phyloP scores from a whole-genome alignment of 2,797 vertebrate species.

The Furcifer pardalis region DNA sequence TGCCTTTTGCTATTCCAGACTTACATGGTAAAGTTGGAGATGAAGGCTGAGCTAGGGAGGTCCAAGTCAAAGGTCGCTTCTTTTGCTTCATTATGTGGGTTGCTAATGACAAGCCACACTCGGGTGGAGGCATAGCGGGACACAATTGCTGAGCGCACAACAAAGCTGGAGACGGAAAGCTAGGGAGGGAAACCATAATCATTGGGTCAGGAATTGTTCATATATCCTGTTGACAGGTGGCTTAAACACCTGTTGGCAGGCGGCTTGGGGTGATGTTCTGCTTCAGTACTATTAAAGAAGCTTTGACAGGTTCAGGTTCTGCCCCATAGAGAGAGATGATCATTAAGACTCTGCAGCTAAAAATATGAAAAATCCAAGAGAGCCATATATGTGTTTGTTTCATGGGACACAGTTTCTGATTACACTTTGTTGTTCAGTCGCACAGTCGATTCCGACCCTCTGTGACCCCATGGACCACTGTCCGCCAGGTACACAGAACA shows the following conservation, averaged over 20 bases:
- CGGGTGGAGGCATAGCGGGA: constrained; percentile 83
- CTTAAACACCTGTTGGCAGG: not conserved
- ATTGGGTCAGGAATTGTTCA: not conserved
- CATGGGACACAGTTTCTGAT: too few relatives aligned
- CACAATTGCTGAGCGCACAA: constrained; percentile 79
- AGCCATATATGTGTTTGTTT: too few relatives aligned
- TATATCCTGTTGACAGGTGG: not conserved
- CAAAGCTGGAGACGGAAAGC: constrained; percentile 85
- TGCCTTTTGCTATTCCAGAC: constrained; percentile 36
- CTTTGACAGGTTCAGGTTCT: not conserved
- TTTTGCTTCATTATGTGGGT: constrained; percentile 80
- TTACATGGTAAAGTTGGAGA: constrained; percentile 91
- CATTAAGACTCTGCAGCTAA: too few relatives aligned
- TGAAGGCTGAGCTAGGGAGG: constrained; percentile 84
- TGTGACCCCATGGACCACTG: too few relatives aligned
- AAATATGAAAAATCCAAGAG: too few relatives aligned
- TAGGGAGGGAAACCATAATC: constrained; percentile 54
- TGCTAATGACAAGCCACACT: constrained; percentile 82
- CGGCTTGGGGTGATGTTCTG: not conserved
- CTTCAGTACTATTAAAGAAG: not conserved
- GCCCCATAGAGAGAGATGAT: not conserved
- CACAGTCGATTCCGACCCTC: too few relatives aligned
- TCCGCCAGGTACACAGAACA: too few relatives aligned
- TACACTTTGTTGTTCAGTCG: too few relatives aligned
- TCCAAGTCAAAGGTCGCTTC: constrained; percentile 87